phyloP scores from a whole-genome alignment of 2,113 vertebrate genomes.

The Numenius arquata region DNA sequence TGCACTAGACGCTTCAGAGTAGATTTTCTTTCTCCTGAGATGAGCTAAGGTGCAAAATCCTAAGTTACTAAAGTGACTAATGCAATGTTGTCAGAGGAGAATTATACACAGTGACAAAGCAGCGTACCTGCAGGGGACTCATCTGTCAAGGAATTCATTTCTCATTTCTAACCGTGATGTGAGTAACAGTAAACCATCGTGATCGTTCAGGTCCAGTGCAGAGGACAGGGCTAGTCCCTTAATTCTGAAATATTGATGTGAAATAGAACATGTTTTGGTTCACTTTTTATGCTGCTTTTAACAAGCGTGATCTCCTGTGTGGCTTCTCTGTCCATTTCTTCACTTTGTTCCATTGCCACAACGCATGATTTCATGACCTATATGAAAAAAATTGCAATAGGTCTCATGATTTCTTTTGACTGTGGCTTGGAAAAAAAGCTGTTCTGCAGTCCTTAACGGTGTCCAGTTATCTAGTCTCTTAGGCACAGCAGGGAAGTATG shows the following conservation, averaged over 20 bases:
- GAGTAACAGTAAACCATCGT: conserved; percentile 46
- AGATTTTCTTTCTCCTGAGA: conserved; percentile 42
- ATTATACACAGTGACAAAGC: conserved; percentile 20
- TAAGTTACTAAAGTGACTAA: conserved; percentile 60
- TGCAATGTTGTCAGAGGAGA: conserved; percentile 35
- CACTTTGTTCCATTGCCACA: background rate
- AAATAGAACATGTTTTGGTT: background rate
- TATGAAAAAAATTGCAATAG: background rate
- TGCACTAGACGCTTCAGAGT: background rate
- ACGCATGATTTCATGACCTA: background rate
- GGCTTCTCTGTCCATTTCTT: background rate
- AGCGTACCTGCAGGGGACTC: conserved; percentile 34
- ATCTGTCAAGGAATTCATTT: conserved; percentile 58
- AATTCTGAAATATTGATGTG: conserved; percentile 13
- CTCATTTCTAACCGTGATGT: conserved; percentile 39
- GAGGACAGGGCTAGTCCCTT: background rate
- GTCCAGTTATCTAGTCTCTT: background rate
- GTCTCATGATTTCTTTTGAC: background rate
- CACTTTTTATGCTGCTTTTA: background rate
- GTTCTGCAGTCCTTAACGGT: background rate
- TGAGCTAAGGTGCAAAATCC: conserved; percentile 47
- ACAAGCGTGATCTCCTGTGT: background rate
- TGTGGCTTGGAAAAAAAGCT: background rate
- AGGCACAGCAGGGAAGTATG: background rate
- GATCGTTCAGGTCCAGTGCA: background rate